Evolutionary conservation across 2,888 invertebrate genomes (phyloP).

Genomic region (Chymomyza caudatula): DNA sequence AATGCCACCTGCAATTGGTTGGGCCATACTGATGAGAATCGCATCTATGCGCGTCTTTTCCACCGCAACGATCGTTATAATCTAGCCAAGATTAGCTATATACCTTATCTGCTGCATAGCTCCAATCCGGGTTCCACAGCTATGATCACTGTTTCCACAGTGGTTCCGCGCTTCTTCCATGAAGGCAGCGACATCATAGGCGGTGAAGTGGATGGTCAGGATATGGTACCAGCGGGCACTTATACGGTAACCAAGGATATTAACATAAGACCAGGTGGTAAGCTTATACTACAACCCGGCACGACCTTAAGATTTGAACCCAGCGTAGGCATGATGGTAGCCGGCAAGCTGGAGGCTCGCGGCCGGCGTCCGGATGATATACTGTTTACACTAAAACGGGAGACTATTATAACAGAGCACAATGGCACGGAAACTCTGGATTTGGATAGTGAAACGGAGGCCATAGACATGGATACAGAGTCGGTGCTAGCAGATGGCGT

Average conservation of each 20-base stretch:
- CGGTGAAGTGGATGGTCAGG: constrained; percentile 95
- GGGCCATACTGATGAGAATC: constrained; percentile 86
- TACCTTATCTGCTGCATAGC: constrained; percentile 93
- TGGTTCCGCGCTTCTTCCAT: constrained; percentile 87
- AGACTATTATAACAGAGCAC: constrained; percentile 82
- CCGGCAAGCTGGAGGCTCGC: constrained; percentile 91
- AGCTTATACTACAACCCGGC: constrained; percentile 91
- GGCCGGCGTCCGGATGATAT: constrained; percentile 89
- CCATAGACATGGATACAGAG: constrained; percentile 80
- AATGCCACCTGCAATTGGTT: constrained; percentile 97
- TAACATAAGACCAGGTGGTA: constrained; percentile 95
- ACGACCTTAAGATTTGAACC: constrained; percentile 94
- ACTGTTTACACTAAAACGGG: constrained; percentile 87
- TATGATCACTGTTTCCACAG: constrained; percentile 86
- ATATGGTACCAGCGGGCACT: constrained; percentile 88
- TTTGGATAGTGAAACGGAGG: constrained; percentile 76
- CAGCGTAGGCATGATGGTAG: constrained; percentile 96
- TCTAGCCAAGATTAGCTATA: constrained; percentile 92
- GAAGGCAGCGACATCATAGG: constrained; percentile 87
- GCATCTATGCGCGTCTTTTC: constrained; percentile 86
- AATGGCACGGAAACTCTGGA: constrained; percentile 80
- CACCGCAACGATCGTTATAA: constrained; percentile 95
- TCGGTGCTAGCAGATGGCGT: constrained; percentile 80
- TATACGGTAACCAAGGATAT: constrained; percentile 96
- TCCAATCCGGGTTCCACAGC: constrained; percentile 93